These are phyloP conservation scores for Motacilla alba DNA, from an alignment of 2,113 vertebrate species.

Conservation along the genomic window DNA sequence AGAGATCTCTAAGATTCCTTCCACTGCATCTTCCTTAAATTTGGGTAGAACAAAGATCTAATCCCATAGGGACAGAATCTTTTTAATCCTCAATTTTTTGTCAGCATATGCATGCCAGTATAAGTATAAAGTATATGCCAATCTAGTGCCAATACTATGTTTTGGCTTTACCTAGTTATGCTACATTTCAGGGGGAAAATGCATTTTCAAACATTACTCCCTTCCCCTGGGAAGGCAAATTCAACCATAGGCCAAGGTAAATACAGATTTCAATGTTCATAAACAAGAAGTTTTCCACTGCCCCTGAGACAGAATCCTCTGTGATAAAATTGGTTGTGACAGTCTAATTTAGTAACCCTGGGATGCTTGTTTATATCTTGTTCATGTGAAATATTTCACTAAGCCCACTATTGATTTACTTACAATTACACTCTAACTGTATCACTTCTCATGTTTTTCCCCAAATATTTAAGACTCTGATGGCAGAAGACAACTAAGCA, in stretches of 20 bases:
- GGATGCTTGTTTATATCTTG: neutral
- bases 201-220: neutral
- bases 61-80: neutral
- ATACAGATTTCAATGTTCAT: neutral
- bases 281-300: neutral
- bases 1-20: neutral
- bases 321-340: constrained; percentile 7
- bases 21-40: neutral
- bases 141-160: neutral
- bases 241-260: neutral
- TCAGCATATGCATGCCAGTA: neutral
- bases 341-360: neutral
- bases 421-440: neutral
- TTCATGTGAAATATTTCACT: constrained; percentile 8
- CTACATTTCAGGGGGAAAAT: neutral
- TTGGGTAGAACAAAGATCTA: fast-evolving
- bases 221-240: neutral
- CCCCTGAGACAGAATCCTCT: neutral
- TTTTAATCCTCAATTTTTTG: neutral
- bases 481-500: neutral
- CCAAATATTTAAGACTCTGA: neutral
- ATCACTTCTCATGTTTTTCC: neutral
- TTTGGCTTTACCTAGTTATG: neutral
- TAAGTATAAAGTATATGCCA: neutral
- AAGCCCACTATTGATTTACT: neutral